These are phyloP conservation scores for Picathartes gymnocephalus DNA, from an alignment of 2,113 vertebrate species.

Conservation along the genomic window DNA sequence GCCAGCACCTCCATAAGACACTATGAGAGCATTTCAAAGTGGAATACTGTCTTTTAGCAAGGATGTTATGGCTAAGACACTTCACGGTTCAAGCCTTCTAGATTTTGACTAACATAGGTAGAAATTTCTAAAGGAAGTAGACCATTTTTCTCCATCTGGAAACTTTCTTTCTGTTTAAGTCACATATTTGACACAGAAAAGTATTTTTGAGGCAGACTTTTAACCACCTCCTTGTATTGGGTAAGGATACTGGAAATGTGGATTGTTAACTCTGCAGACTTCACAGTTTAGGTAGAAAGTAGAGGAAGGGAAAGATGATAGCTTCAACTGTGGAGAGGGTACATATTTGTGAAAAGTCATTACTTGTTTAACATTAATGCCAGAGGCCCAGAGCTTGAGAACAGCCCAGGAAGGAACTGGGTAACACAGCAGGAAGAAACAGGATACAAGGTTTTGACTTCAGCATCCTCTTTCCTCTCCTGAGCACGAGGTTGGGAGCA, in stretches of 20 bases:
- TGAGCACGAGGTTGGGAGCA: background rate
- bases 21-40: background rate
- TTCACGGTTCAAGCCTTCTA: background rate
- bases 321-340: fast-evolving
- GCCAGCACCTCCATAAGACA: background rate
- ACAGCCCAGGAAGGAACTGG: background rate
- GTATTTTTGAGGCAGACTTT: background rate
- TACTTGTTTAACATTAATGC: background rate
- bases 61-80: background rate
- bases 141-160: background rate
- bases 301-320: background rate
- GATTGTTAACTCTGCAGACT: background rate
- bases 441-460: background rate
- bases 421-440: background rate
- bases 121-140: background rate
- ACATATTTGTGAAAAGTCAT: background rate
- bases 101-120: background rate
- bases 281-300: background rate
- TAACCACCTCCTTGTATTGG: background rate
- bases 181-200: background rate
- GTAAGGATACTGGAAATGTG: background rate
- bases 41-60: background rate
- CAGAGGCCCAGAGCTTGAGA: background rate
- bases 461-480: background rate
- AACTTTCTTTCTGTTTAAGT: background rate